A percentile compares a stretch with the other conserved stretches of the same genome.
These are phyloP conservation scores for Pyrgus malvae DNA, from an alignment of 2,888 invertebrate species.

Conservation along the genomic window DNA sequence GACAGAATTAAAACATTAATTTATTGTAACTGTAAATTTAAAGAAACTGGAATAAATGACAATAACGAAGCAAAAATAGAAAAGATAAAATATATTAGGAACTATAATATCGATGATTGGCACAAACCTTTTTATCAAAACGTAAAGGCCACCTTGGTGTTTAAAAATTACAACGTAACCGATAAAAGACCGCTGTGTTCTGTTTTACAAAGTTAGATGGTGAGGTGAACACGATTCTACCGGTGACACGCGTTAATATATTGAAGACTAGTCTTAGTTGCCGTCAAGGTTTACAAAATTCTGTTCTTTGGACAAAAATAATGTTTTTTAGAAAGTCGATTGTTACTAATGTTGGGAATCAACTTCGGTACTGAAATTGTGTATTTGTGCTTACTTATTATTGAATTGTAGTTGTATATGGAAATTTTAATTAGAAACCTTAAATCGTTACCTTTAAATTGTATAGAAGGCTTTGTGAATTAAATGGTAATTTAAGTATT, in stretches of 20 bases:
- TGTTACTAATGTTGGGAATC: neutral
- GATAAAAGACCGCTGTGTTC: conserved; percentile 12
- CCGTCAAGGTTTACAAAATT: conserved; percentile 30
- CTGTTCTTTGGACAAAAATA: conserved; percentile 4
- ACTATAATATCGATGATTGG: too few species aligned
- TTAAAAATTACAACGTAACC: conserved; percentile 10
- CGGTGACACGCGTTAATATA: conserved; percentile 56
- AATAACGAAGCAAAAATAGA: too few species aligned
- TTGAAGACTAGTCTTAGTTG: conserved; percentile 56
- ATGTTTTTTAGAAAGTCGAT: neutral
- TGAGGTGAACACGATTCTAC: conserved; percentile 48
- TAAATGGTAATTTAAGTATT: too few species aligned
- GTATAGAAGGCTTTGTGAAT: too few species aligned
- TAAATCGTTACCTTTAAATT: too few species aligned
- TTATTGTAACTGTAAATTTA: too few species aligned
- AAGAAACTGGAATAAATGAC: too few species aligned
- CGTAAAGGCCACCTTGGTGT: neutral
- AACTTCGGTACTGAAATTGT: too few species aligned
- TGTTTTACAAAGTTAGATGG: conserved; percentile 26
- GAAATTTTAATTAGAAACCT: too few species aligned
- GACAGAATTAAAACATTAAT: too few species aligned
- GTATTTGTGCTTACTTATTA: too few species aligned
- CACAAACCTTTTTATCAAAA: neutral
- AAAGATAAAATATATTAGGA: neutral
- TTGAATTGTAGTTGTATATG: too few species aligned